Evolutionary conservation across 2,888 invertebrate species (phyloP).

Genomic region (Malachius bipustulatus): DNA sequence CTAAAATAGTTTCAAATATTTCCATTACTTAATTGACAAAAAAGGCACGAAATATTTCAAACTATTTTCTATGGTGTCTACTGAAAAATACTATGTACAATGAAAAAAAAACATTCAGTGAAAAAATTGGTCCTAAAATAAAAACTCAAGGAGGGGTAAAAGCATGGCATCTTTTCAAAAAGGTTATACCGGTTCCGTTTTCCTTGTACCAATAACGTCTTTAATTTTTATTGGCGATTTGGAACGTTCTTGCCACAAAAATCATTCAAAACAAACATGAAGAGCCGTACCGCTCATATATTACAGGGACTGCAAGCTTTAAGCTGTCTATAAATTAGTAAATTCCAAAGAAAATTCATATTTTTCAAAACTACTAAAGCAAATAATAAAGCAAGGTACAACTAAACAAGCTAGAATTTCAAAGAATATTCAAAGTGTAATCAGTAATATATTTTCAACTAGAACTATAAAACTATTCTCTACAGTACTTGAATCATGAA

Average conservation of each 20-base stretch:
- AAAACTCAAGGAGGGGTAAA: constrained; percentile 15
- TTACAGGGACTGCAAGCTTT: no score
- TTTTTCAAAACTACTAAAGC: no score
- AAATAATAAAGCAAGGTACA: no score
- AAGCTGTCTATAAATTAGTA: no score
- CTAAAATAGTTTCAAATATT: background rate
- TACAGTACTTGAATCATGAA: no score
- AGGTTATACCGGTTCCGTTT: constrained; percentile 31
- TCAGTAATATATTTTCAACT: no score
- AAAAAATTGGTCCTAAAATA: constrained; percentile 27
- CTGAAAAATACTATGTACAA: background rate
- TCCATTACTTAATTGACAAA: background rate
- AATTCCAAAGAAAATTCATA: no score
- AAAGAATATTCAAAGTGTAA: no score
- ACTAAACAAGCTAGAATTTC: no score
- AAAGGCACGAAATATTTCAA: background rate
- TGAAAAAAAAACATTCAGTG: background rate
- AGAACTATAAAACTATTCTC: no score
- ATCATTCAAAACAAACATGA: constrained; percentile 30
- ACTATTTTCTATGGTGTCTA: constrained; percentile 3
- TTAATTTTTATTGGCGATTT: constrained; percentile 26
- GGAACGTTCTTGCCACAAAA: constrained; percentile 24
- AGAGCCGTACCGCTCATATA: constrained; percentile 40
- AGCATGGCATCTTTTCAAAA: constrained; percentile 35
- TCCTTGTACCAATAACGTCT: constrained; percentile 22